Percentiles rank a stretch among this genome's conserved stretches.
Conservation (phyloP, 1,140 invertebrate genomes). For the Eumeta japonica region DNA sequence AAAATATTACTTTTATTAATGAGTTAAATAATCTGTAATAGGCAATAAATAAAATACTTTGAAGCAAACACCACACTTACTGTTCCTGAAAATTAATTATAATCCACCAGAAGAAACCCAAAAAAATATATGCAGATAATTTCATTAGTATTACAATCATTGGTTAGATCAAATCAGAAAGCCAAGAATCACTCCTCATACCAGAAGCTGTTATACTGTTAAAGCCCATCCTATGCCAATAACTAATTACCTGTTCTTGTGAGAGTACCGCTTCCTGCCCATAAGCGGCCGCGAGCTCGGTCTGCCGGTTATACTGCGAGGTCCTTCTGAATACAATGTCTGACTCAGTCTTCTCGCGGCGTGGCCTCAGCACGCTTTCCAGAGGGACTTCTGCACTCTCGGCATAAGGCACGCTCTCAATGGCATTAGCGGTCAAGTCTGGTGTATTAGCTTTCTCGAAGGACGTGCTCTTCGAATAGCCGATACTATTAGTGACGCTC, state of each 20-base stretch:
- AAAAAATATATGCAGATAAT: no score
- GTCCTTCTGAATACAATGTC: slow-evolving; percentile 72
- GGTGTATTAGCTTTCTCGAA: slow-evolving; percentile 32
- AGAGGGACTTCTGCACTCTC: slow-evolving; percentile 12
- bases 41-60: no score
- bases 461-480: slow-evolving; percentile 27
- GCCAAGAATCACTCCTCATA: no score
- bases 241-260: slow-evolving; percentile 51
- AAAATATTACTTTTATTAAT: no score
- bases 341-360: slow-evolving; percentile 83
- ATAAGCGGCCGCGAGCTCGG: slow-evolving; percentile 48
- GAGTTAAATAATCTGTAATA: no score
- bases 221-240: slow-evolving; percentile 50
- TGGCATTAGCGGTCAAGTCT: slow-evolving; percentile 36
- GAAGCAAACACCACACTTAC: no score
- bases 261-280: slow-evolving; percentile 56
- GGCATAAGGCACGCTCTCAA: slow-evolving; percentile 18
- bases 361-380: slow-evolving; percentile 56
- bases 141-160: no score
- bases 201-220: no score
- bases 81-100: no score
- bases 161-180: no score
- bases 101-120: no score
- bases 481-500: slow-evolving; percentile 27
- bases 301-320: slow-evolving; percentile 66